These are phyloP conservation scores for Nesospiza acunhae DNA, from an alignment of 2,113 vertebrate genomes.

Conservation along the genomic window DNA sequence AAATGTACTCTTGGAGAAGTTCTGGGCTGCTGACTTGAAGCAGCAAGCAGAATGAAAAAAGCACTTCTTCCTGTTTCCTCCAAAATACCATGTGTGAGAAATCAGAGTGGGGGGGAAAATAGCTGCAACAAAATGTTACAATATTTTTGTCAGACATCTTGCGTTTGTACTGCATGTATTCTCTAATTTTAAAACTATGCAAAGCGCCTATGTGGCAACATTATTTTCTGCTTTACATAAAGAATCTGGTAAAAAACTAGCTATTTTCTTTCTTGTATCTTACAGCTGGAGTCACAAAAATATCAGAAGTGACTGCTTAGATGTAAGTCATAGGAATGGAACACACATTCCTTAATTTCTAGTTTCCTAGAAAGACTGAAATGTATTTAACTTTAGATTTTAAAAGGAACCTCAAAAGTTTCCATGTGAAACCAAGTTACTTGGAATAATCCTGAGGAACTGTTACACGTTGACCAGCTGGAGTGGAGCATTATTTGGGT, in stretches of 20 bases:
- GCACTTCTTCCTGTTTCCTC: slow-evolving; percentile 3
- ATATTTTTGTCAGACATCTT: slow-evolving; percentile 8
- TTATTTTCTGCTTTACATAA: background rate
- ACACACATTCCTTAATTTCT: background rate
- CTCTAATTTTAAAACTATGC: background rate
- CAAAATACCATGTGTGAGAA: slow-evolving; percentile 21
- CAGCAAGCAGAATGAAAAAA: background rate
- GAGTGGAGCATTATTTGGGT: background rate
- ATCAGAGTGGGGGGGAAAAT: background rate
- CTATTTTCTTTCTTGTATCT: background rate
- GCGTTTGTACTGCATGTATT: background rate
- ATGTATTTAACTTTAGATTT: background rate
- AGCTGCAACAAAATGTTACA: background rate
- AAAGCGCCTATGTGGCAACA: background rate
- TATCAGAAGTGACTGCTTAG: background rate
- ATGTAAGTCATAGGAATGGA: background rate
- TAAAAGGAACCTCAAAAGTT: background rate
- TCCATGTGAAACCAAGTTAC: background rate
- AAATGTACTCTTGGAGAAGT: background rate
- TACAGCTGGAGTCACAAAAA: background rate
- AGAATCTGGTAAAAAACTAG: background rate
- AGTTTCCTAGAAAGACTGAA: background rate
- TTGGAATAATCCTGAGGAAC: background rate
- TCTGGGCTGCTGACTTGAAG: background rate
- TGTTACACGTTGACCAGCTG: background rate